Percentiles rank a stretch among this genome's conserved stretches.
Conservation (phyloP, 1,140 invertebrate genomes). For the Ceratoteleas bidentatus region DNA sequence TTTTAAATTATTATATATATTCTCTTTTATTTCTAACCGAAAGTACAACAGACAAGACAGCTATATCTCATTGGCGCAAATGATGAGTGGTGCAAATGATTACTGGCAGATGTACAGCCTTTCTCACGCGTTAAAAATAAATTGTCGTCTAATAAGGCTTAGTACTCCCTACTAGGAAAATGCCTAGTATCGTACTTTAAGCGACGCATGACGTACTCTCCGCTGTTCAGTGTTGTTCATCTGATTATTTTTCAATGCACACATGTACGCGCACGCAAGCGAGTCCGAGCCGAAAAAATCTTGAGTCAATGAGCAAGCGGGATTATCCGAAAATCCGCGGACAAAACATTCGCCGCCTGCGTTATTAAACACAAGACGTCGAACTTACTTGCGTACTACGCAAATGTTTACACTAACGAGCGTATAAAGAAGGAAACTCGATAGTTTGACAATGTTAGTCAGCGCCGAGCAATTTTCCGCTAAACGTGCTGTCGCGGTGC, state of each 20-base stretch:
- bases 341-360: conserved; percentile 71
- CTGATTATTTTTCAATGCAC: conserved; percentile 58
- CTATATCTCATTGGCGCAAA: too few species aligned
- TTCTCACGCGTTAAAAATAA: conserved; percentile 38
- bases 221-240: conserved; percentile 57
- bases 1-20: too few species aligned
- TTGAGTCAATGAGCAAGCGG: conserved; percentile 52
- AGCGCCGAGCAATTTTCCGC: conserved; percentile 58
- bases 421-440: conserved; percentile 78
- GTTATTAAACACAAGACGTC: conserved; percentile 70
- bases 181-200: conserved; percentile 41
- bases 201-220: conserved; percentile 55
- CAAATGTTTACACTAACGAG: conserved; percentile 79
- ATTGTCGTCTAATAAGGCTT: conserved; percentile 54
- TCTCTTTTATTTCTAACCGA: too few species aligned
- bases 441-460: conserved; percentile 80
- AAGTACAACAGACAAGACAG: too few species aligned
- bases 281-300: conserved; percentile 50
- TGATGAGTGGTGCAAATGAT: too few species aligned
- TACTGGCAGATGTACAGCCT: neutral
- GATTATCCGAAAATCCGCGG: conserved; percentile 66
- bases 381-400: conserved; percentile 72
- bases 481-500: conserved; percentile 38
- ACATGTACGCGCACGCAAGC: conserved; percentile 48
- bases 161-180: conserved; percentile 43